Conservation (phyloP, 2,113 vertebrate genomes). For the Calyptomena viridis region DNA sequence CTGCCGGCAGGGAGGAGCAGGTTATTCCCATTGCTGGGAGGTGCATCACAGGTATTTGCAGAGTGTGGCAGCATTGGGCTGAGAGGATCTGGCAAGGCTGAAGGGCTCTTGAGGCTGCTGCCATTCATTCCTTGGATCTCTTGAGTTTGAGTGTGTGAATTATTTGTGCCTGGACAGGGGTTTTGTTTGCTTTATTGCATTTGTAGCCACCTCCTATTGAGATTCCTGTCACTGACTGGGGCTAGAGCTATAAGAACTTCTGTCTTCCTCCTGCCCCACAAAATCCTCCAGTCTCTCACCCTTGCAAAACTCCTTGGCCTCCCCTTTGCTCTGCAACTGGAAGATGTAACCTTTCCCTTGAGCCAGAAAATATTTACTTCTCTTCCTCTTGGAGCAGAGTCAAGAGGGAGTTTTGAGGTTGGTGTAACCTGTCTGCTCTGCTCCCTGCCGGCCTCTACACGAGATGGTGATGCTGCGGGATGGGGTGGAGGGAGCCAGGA, state of each 20-base stretch:
- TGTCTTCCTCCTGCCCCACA: not conserved
- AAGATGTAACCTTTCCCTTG: not conserved
- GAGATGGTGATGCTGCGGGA: rapidly evolving
- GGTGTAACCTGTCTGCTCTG: not conserved
- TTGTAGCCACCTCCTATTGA: not conserved
- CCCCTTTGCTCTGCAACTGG: constrained; percentile 4
- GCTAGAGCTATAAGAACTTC: not conserved
- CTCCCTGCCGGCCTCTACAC: not conserved
- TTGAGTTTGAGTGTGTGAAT: not conserved
- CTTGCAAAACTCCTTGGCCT: not conserved
- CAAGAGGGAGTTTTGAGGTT: not conserved
- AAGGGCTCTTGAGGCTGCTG: not conserved
- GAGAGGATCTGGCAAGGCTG: not conserved
- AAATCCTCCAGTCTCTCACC: not conserved
- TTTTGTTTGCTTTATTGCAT: not conserved
- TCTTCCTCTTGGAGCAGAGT: not conserved
- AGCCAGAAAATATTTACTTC: not conserved
- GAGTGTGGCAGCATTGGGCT: rapidly evolving
- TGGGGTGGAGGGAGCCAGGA: rapidly evolving
- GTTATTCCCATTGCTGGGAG: not conserved
- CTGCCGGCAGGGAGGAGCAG: not conserved
- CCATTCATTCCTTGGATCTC: not conserved
- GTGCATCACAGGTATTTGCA: not conserved
- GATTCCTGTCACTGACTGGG: not conserved
- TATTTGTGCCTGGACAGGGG: not conserved